A percentile compares a stretch with the other conserved stretches of the same genome.
Evolutionary conservation across 2,888 invertebrate species (phyloP).

Genomic region (Eupithecia subumbrata): DNA sequence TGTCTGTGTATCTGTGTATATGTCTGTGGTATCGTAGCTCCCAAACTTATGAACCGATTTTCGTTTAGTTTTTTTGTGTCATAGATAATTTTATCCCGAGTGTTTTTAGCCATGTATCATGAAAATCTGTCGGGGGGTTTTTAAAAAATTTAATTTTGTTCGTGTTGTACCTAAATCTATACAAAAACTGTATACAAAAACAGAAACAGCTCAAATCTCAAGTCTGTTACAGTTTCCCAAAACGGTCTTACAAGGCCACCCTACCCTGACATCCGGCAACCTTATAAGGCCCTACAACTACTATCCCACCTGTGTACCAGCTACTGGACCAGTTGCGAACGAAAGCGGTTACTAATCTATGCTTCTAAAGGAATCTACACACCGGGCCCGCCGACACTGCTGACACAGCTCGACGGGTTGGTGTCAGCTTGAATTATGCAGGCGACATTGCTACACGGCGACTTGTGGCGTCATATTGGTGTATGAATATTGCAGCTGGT

Average conservation of each 20-base stretch:
- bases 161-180: too few species aligned
- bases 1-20: too few species aligned
- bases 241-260: constrained; percentile 9
- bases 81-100: too few species aligned
- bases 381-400: not conserved
- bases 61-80: too few species aligned
- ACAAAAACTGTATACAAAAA: not conserved
- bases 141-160: too few species aligned
- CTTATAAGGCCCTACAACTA: constrained; percentile 18
- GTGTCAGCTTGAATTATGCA: not conserved
- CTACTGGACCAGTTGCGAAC: constrained; percentile 33
- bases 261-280: constrained; percentile 21
- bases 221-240: not conserved
- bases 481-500: not conserved
- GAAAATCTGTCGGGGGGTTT: too few species aligned
- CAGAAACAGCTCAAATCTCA: not conserved
- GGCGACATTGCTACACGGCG: not conserved
- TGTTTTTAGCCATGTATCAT: too few species aligned
- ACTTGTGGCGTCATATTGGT: not conserved
- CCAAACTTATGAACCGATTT: too few species aligned
- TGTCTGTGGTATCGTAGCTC: too few species aligned
- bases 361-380: constrained; percentile 1
- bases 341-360: constrained; percentile 24
- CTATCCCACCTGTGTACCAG: constrained; percentile 12
- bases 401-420: not conserved